phyloP scores from a whole-genome alignment of 2,797 vertebrate species.

The Adelosebastes latens region DNA sequence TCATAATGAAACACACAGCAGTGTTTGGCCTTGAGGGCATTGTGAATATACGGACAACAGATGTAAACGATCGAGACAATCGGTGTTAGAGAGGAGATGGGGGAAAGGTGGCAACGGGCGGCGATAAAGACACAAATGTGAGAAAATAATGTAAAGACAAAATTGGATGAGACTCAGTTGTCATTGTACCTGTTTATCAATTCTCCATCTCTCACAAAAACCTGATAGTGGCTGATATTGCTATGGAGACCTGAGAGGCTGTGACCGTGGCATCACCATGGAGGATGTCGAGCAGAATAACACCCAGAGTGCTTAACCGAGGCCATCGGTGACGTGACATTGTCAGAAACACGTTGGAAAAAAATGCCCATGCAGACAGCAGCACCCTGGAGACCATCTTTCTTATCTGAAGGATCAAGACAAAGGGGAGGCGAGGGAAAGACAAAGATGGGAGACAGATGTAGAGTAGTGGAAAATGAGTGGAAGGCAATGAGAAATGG shows the following conservation, averaged over 20 bases:
- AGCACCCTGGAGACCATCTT: constrained; percentile 55
- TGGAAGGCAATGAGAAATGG: constrained; percentile 36
- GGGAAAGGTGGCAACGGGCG: background rate
- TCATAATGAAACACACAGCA: constrained; percentile 13
- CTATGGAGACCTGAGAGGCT: background rate
- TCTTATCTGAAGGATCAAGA: constrained; percentile 42
- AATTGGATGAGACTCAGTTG: background rate
- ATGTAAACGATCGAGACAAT: constrained; percentile 1
- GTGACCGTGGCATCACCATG: constrained; percentile 25
- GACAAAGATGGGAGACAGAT: constrained; percentile 65
- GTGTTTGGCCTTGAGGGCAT: background rate
- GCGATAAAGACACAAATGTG: background rate
- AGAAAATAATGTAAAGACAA: background rate
- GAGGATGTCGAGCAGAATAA: constrained; percentile 39
- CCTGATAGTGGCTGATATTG: background rate
- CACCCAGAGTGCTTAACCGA: background rate
- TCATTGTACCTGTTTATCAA: background rate
- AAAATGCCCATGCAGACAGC: constrained; percentile 35
- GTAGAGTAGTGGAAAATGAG: constrained; percentile 32
- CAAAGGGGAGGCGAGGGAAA: constrained; percentile 50
- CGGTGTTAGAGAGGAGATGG: background rate
- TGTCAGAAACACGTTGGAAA: constrained; percentile 17
- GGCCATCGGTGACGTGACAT: constrained; percentile 32
- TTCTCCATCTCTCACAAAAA: background rate
- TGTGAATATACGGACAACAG: background rate